Evolutionary conservation across 2,888 invertebrate genomes (phyloP).

Genomic region (Xylophagus ater): DNA sequence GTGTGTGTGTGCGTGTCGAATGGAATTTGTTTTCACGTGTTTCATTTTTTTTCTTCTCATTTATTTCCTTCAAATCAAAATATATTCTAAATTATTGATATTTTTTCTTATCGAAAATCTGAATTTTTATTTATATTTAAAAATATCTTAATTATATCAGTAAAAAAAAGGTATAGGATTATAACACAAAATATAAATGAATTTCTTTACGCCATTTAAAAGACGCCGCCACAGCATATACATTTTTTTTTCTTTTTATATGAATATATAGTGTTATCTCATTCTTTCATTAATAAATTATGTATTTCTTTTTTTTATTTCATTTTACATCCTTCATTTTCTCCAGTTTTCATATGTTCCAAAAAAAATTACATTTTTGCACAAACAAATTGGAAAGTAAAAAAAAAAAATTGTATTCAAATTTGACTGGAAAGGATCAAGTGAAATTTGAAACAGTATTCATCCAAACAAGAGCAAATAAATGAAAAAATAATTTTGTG

Average conservation of each 20-base stretch:
- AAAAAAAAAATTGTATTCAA: no score
- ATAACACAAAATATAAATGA: slow-evolving; percentile 10
- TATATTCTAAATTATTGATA: no score
- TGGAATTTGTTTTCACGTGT: no score
- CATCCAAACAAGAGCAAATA: not conserved
- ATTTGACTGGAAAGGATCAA: slow-evolving; percentile 3
- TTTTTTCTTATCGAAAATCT: no score
- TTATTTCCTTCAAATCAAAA: slow-evolving; percentile 4
- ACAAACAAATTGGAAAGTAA: no score
- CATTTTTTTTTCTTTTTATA: slow-evolving; percentile 12
- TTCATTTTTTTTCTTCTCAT: slow-evolving; percentile 11
- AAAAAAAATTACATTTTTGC: no score
- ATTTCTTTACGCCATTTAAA: slow-evolving; percentile 17
- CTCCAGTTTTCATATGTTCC: slow-evolving; percentile 7
- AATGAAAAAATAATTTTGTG: not conserved
- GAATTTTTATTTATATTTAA: no score
- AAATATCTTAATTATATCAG: no score
- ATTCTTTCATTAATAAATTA: slow-evolving; percentile 15
- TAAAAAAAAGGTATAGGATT: no score
- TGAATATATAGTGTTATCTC: slow-evolving; percentile 14
- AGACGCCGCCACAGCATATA: slow-evolving; percentile 23
- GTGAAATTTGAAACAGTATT: not conserved
- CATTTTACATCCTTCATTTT: slow-evolving; percentile 11
- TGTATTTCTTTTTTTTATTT: slow-evolving; percentile 7
- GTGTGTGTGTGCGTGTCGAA: no score